phyloP scores from a whole-genome alignment of 2,888 invertebrate genomes.

The Itoplectis maculator region DNA sequence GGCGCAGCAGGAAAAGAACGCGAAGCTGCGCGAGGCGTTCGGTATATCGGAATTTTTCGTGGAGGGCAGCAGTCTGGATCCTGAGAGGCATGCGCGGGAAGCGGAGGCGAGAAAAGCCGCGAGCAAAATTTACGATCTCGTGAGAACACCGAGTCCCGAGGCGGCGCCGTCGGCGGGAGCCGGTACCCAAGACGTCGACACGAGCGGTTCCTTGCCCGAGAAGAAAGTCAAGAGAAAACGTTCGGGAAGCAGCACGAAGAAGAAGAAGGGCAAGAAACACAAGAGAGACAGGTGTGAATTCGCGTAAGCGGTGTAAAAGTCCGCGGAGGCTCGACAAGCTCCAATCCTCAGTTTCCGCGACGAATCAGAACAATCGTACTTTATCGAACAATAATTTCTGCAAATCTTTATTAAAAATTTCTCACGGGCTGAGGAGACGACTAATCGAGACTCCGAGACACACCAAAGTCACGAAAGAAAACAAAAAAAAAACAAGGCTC shows the following conservation, averaged over 20 bases:
- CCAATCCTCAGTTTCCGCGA: slow-evolving; percentile 28
- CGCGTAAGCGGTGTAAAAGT: slow-evolving; percentile 73
- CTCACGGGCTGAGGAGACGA: slow-evolving; percentile 53
- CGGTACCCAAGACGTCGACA: slow-evolving; percentile 19
- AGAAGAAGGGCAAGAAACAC: slow-evolving; percentile 91
- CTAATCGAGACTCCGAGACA: slow-evolving; percentile 79
- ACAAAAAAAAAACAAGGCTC: slow-evolving; percentile 46
- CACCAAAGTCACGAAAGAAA: slow-evolving; percentile 28
- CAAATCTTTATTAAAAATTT: background rate
- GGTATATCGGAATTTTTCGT: slow-evolving; percentile 97
- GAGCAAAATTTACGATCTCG: slow-evolving; percentile 89
- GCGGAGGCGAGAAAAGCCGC: slow-evolving; percentile 85
- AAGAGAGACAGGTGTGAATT: slow-evolving; percentile 87
- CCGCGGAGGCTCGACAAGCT: slow-evolving; percentile 78
- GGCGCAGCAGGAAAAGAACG: slow-evolving; percentile 98
- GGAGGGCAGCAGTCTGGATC: slow-evolving; percentile 96
- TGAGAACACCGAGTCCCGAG: slow-evolving; percentile 90
- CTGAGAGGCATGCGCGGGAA: slow-evolving; percentile 89
- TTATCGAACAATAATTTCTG: background rate
- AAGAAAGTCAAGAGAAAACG: slow-evolving; percentile 83
- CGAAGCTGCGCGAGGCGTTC: slow-evolving; percentile 96
- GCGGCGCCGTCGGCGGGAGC: slow-evolving; percentile 83
- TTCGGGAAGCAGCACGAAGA: slow-evolving; percentile 85
- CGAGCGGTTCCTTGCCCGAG: slow-evolving; percentile 71
- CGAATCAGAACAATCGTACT: background rate